Conservation (phyloP, 2,113 vertebrate species). For the Halcyon senegalensis region DNA sequence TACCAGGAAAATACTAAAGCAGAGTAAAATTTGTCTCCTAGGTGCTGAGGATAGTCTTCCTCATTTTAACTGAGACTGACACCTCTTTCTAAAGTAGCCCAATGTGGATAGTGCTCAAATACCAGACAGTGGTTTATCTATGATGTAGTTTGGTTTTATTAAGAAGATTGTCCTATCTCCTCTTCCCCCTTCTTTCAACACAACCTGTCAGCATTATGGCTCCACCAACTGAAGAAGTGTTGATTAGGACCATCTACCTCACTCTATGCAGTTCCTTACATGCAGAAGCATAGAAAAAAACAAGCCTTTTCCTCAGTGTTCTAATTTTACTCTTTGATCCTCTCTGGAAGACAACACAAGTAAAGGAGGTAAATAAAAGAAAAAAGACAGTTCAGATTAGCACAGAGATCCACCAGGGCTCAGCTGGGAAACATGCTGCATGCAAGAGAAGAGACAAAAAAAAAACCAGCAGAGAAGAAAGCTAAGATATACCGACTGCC, state of each 20-base stretch:
- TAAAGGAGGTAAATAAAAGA: neutral
- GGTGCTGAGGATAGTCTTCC: neutral
- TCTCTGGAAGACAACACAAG: neutral
- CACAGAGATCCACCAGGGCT: neutral
- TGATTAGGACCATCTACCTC: neutral
- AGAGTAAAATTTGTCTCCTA: neutral
- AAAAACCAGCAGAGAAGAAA: neutral
- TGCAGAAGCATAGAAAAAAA: neutral
- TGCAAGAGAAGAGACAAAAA: neutral
- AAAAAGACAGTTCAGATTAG: neutral
- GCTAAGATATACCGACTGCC: neutral
- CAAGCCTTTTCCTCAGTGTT: neutral
- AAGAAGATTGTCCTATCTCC: neutral
- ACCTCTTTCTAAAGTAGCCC: neutral
- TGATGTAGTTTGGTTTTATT: neutral
- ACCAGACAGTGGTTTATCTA: neutral
- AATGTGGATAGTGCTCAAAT: neutral
- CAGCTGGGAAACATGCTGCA: slow-evolving; percentile 9
- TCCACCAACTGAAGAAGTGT: slow-evolving; percentile 52
- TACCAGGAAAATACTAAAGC: neutral
- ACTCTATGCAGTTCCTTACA: neutral
- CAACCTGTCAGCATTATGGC: slow-evolving; percentile 56
- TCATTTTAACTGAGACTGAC: neutral
- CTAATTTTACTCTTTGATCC: neutral
- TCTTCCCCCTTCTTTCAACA: slow-evolving; percentile 37